Base-by-base conservation (phyloP, 1,140 invertebrate species). In the Calephelis virginiensis region DNA sequence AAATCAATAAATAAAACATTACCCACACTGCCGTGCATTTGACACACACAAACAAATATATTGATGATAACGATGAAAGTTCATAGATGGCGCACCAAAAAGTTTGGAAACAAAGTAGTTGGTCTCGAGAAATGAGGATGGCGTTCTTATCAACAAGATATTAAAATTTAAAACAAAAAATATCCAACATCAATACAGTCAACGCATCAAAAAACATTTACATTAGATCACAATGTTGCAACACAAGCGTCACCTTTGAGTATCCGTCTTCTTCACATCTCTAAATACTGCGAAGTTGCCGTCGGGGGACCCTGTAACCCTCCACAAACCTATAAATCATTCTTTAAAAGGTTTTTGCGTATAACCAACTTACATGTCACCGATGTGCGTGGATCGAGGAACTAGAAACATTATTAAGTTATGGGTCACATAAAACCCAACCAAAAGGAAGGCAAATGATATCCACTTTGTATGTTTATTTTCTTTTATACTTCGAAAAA, bases 321-420 rank as follows among this genome's bases (percentile, higher is more conserved):
- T 59, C 10, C 37, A 59, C 28, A 59, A 59, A 59, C 28, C 38
- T 59, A 59, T 59, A 28, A 59, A 59, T 59, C 53, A 59, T 59
- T 28, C 53, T 59, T 28, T 59, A 59, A 59, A 59, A 59, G 53
- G 53, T 59, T 59, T 56, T 59, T 38, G 53, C 53, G 53, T 59
- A 59, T 37, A 59, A 59, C 53, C 53, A 12, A 59, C 28, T 59
- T 59, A 59, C 53, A 59, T 56, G 53, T 12, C n/a, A 38, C 10
- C 37, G 28, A 28, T 56, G 53, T 56, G 53, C 37, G 53, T 37
- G 53, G 28, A 56, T 28, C 28, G 53, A 56, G 53, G 10, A 11
- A 11, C 10, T 28, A 11, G 53, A 17, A 38, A 56, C 28, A 56
- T 56, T 56, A 56, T 56, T 56, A 12, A 56, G 53, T 56, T 38